Conservation (phyloP, 2,888 invertebrate genomes). For the Uropetala carovei region DNA sequence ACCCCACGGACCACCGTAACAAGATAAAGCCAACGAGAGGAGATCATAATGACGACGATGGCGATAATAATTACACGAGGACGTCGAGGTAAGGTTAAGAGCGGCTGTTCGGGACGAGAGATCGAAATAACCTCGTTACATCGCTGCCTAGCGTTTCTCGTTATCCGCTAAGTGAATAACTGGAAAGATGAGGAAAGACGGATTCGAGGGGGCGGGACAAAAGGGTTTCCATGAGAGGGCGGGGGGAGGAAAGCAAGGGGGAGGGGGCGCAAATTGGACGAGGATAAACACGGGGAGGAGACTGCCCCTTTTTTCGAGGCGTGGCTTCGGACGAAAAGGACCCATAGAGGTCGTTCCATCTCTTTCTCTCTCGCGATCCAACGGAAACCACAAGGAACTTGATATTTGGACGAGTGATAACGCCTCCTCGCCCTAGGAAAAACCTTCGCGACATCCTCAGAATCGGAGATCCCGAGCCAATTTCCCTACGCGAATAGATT, state of each 20-base stretch:
- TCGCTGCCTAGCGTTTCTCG: slow-evolving; percentile 37
- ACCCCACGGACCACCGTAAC: background rate
- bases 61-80: slow-evolving; percentile 45
- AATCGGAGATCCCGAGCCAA: too few species aligned
- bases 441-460: too few species aligned
- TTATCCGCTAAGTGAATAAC: slow-evolving; percentile 59
- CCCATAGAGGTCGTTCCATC: background rate
- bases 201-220: background rate
- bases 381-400: too few species aligned
- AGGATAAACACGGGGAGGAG: slow-evolving; percentile 27
- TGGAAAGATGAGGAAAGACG: slow-evolving; percentile 40
- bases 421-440: too few species aligned
- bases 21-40: slow-evolving; percentile 31
- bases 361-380: background rate
- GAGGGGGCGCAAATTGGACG: slow-evolving; percentile 22
- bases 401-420: too few species aligned
- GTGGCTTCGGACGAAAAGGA: background rate
- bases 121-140: slow-evolving; percentile 58
- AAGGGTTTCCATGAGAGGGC: slow-evolving; percentile 15
- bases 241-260: background rate
- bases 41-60: slow-evolving; percentile 17
- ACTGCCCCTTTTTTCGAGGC: background rate
- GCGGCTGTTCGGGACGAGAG: background rate
- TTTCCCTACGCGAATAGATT: too few species aligned
- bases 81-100: background rate